These are phyloP conservation scores for Oceanites oceanicus DNA, from an alignment of 2,113 vertebrate genomes.

Conservation along the genomic window DNA sequence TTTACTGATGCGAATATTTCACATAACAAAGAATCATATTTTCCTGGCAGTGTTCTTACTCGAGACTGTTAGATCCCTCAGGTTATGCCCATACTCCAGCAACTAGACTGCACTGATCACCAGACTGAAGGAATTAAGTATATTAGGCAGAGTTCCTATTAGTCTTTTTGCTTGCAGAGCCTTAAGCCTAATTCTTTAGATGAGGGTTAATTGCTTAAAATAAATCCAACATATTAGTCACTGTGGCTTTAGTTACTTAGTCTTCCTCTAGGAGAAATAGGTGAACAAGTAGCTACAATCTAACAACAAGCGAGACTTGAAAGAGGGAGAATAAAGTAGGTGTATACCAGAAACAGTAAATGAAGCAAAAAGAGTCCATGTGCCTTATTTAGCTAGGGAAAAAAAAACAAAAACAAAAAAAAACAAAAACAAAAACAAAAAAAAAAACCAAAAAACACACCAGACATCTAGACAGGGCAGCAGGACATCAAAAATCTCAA, in stretches of 20 bases:
- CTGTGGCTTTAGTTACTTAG: background rate
- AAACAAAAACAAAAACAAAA: too few relatives aligned
- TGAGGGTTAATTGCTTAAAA: background rate
- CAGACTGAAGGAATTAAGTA: background rate
- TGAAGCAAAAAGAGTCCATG: background rate
- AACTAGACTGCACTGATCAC: background rate
- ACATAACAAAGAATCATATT: background rate
- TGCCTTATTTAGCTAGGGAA: background rate
- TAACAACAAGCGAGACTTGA: background rate
- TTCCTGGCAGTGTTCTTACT: background rate
- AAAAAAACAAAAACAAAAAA: too few relatives aligned
- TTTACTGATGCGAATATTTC: background rate
- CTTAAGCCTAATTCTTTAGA: background rate
- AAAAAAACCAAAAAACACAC: background rate
- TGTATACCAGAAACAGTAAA: background rate
- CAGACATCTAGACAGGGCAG: accelerated
- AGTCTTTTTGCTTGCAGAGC: background rate
- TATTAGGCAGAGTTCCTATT: background rate
- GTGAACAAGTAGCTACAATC: background rate
- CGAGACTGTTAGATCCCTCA: background rate
- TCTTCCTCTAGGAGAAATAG: background rate
- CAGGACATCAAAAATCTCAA: background rate
- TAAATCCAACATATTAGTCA: background rate
- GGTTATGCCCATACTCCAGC: background rate
- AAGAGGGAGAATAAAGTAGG: background rate